A percentile compares a stretch with the other conserved stretches of the same genome.
Conservation (phyloP, 2,797 vertebrate genomes). For the Pangasius mekongensis region DNA sequence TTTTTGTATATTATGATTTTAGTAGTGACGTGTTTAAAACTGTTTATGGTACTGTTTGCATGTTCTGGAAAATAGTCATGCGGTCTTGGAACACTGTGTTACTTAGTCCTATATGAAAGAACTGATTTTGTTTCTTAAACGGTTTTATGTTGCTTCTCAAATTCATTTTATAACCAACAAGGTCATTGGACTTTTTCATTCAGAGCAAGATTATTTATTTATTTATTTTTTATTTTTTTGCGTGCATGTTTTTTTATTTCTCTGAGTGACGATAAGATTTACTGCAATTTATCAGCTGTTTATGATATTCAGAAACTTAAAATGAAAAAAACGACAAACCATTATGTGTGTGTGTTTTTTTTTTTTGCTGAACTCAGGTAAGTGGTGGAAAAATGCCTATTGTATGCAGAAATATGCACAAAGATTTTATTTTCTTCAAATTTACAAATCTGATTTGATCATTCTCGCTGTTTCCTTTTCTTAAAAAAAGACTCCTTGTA, state of each 20-base stretch:
- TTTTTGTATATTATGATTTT: not conserved
- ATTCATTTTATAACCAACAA: not conserved
- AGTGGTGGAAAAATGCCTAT: not conserved
- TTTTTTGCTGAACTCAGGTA: not conserved
- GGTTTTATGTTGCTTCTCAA: not conserved
- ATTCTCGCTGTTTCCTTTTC: not conserved
- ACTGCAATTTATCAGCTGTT: not conserved
- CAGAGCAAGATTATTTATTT: not conserved
- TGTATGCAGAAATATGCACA: not conserved
- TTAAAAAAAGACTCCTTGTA: too few species aligned
- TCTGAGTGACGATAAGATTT: not conserved
- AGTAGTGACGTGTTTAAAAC: not conserved
- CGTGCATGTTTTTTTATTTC: not conserved
- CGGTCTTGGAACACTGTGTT: not conserved
- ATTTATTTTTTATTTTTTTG: not conserved
- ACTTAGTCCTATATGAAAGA: not conserved
- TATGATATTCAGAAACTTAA: not conserved
- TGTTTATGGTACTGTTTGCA: not conserved
- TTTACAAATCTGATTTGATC: not conserved
- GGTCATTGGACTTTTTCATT: not conserved
- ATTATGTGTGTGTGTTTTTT: too few species aligned
- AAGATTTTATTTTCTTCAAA: too few species aligned
- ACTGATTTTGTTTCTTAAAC: not conserved
- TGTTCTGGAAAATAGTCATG: not conserved
- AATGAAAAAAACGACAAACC: not conserved